Base-by-base conservation (phyloP, 2,888 invertebrate species). In the Agapetus fuscipes region DNA sequence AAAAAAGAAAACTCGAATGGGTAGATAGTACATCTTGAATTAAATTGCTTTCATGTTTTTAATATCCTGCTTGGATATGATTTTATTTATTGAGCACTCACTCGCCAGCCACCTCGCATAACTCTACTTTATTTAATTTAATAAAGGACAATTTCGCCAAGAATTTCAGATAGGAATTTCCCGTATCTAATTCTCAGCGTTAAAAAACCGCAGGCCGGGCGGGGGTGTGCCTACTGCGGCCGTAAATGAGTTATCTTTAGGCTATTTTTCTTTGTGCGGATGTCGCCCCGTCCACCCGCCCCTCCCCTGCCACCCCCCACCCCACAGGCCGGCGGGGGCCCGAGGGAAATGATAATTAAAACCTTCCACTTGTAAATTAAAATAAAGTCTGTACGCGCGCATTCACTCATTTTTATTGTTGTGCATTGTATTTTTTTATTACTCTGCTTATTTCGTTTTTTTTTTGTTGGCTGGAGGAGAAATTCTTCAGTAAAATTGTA, bases 201-300 rank as follows among this genome's bases (percentile, higher is more conserved):
- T 24, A 43, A 46, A 46, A 46, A 46, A 46, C 46, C 46, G 36
- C 46, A 46, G 37, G 38, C 30, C 43, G 37, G 37, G 30, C 31
- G 36, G 34, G 11, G 16, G 29, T 38, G 40, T 40, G 40, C 40
- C 37, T 41, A 41, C 41, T 41, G 41, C 41, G 43, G 41, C 40
- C 42, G 40, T 48, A 48, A 48, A 48, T 48, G 45, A 48, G 45
- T 48, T 45, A 48, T 45, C 45, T 45, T 43, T 39, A 37, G 45
- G 40, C 45, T 45, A 39, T 44, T 47, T 47, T 45, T 48, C 44
- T 47, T 47, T 47, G 41, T 47, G 41, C 41, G 38, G 30, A 41
- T 47, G 46, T 47, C 46, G 41, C 36, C 37, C 35, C 9, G 26
- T 37, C 30, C 30, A 41, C 42, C 25, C 25, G 11, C 36, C 33